Base-by-base conservation (phyloP, 2,888 invertebrate genomes). In the Trichacis sp. region DNA sequence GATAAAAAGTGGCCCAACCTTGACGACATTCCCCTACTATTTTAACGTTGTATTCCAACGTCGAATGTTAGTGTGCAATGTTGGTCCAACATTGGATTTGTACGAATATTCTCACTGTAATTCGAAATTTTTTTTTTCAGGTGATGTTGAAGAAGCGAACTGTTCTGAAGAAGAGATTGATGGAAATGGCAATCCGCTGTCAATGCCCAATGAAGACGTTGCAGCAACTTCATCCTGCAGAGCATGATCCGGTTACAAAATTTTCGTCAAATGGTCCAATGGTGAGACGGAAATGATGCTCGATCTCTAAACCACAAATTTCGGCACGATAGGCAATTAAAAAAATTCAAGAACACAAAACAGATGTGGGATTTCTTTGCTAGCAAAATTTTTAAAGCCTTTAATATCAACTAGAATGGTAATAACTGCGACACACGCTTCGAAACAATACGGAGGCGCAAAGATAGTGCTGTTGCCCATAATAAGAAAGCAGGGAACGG, bases 351-450 rank as follows among this genome's bases (percentile, higher is more conserved):
- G 15, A 47, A 20, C 15, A 47, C 20, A 29, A 47, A 20, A 14
- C 9, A 3, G 5, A 38, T 61, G 50, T 61, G 61, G 54, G 55
- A 61, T 17, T 4, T 29, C 8, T 46, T 61, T 1, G 55, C 50
- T 24, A 46, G 38, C 15, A 4, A 55, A 46, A 14, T 61, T 9
- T 12, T 20, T 1, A 17, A 46, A 8, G 45, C 30, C 15, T 5
- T 11, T 6, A 19, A 43, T 11, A 55, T 61, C 12, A 1, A 61
- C 14, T 52, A 47, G n/a, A 56, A 51, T 4, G 45, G 51, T 24
- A 36, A 11, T 1, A 51, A 61, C n/a, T 55, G 61, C 17, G 61
- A 60, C 24, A 20, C 50, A 11, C 15, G 55, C 6, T 62, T 56
- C 19, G 47, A 52, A 43, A 62, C 51, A 24, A 45, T 62, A 36